Conservation (phyloP, 2,797 vertebrate species). For the Periparus ater region DNA sequence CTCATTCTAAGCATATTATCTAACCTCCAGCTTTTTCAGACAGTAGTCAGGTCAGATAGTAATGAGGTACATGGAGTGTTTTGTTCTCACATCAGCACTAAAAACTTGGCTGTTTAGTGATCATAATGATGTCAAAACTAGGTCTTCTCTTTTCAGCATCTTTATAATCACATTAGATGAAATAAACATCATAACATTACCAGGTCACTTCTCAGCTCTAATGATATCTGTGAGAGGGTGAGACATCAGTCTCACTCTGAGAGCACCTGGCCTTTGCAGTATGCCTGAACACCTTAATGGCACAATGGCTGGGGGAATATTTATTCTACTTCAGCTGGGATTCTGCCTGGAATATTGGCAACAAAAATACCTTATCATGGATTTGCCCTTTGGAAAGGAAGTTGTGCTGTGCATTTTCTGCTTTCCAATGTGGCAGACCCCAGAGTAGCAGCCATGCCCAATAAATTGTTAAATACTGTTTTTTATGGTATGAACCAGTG, state of each 20-base stretch:
- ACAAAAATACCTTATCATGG: background rate
- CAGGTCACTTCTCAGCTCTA: background rate
- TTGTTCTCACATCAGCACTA: background rate
- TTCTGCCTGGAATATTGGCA: background rate
- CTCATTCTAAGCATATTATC: slow-evolving; percentile 35
- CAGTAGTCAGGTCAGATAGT: background rate
- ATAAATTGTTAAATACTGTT: background rate
- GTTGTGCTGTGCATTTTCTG: background rate
- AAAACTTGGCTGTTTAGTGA: background rate
- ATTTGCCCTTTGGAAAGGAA: background rate
- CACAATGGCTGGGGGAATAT: background rate
- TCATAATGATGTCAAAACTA: background rate
- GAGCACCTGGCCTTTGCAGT: background rate
- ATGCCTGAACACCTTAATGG: background rate
- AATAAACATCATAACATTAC: background rate
- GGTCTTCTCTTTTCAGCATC: background rate
- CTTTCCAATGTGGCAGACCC: background rate
- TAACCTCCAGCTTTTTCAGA: background rate
- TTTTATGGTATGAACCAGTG: background rate
- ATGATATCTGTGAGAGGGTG: background rate
- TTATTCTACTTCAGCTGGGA: background rate
- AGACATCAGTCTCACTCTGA: background rate
- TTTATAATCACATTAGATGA: background rate
- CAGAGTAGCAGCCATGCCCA: background rate
- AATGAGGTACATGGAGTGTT: slow-evolving; percentile 3